Conservation (phyloP, 2,888 invertebrate species). For the Cheilosia vernalis region DNA sequence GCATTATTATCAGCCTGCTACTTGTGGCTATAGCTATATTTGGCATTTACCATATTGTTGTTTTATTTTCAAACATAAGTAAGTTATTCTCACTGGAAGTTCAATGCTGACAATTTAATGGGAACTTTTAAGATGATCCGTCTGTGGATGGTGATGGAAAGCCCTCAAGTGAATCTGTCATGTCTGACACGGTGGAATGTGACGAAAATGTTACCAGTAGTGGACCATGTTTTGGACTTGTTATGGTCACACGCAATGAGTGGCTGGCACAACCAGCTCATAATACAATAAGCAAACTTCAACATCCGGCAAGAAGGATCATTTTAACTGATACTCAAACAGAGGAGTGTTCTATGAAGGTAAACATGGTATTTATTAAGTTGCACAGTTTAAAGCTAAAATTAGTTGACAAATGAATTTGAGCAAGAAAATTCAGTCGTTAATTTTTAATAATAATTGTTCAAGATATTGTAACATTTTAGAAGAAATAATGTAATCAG, state of each 20-base stretch:
- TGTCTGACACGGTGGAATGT: constrained; percentile 17
- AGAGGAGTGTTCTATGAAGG: constrained; percentile 32
- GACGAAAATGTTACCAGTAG: constrained; percentile 18
- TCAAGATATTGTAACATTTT: too few relatives aligned
- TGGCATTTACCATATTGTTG: constrained; percentile 36
- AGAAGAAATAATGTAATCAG: too few relatives aligned
- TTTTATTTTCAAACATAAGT: constrained; percentile 58
- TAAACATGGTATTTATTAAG: not conserved
- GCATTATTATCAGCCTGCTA: constrained; percentile 3
- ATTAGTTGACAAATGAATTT: not conserved
- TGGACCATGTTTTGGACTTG: constrained; percentile 51
- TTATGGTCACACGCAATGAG: constrained; percentile 49
- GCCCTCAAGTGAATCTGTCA: not conserved
- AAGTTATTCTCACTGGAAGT: not conserved
- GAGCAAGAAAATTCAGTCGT: not conserved
- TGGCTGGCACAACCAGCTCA: constrained; percentile 50
- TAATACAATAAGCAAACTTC: constrained; percentile 29
- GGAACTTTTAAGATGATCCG: constrained; percentile 15
- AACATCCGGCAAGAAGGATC: constrained; percentile 16
- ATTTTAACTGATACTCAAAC: constrained; percentile 41
- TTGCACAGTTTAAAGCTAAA: not conserved
- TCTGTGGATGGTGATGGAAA: not conserved
- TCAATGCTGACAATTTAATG: not conserved
- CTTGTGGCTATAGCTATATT: constrained; percentile 40
- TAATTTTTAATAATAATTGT: too few relatives aligned